Base-by-base conservation (phyloP, 23 tunicate species). In the Styela clava region DNA sequence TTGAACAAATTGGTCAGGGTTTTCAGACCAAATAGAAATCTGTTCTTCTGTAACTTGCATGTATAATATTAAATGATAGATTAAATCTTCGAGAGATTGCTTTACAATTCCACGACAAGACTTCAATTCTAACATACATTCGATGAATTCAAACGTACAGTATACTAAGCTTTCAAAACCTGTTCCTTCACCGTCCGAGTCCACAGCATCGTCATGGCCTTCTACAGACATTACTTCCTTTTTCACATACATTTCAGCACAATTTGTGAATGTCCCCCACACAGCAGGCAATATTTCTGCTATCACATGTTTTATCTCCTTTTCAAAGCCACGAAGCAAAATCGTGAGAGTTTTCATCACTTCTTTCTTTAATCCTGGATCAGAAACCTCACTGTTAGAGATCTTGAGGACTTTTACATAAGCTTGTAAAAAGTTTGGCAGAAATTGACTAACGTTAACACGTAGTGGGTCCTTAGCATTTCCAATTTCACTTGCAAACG, bases 1-100 rank as follows among this genome's bases (percentile, higher is more conserved):
- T 79, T 88, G 88, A 21, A 88, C 95, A 78, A 94, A 94, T 74
- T 90, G 95, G 78, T 94, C 98, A 1, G 98, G 98, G 83, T 89
- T 83, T 63, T 88, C 86, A 52, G 87, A 56, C 98, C 98, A 94
- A 31, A 70, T 31, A 22, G 63, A 32, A 16, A 79, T 81, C 63
- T 94, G 98, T 22, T 85, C 90, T 34, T 90, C 91, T 1, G 98
- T 88, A 79, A 90, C 74, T 68, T 94, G 98, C 94, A 94, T 88
- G 82, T 85, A 94, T 24, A 86, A 79, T 34, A 94, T 89, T 26
- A 94, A 62, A 64, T 85, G 80, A 76, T 85, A 91, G 35, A 91
- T 82, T 22, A 91, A 80, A 24, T 91, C 97, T 34, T 78, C 74
- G 56, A 91, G 44, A 9, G 97, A 91, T 69, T 85, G 85, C 63